These are phyloP conservation scores for Smittia sp. DNA, from an alignment of 2,888 invertebrate species.

Conservation along the genomic window DNA sequence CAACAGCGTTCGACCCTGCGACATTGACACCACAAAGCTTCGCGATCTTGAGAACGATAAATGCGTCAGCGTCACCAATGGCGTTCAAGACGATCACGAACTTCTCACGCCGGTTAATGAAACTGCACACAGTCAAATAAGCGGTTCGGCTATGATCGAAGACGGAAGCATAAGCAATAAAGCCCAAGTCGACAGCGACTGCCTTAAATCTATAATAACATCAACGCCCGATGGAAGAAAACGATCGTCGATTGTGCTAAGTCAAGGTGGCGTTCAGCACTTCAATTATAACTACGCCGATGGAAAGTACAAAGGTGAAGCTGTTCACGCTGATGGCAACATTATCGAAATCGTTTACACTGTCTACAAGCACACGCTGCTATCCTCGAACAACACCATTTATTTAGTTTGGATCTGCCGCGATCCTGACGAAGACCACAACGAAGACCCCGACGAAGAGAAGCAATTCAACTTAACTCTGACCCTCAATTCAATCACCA, in stretches of 20 bases:
- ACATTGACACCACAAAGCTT: background rate
- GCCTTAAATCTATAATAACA: slow-evolving; percentile 39
- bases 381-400: slow-evolving; percentile 55
- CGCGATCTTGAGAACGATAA: background rate
- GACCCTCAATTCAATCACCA: slow-evolving; percentile 53
- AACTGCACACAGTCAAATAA: slow-evolving; percentile 22
- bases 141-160: background rate
- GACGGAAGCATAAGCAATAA: slow-evolving; percentile 9
- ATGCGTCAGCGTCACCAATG: background rate
- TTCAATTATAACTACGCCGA: slow-evolving; percentile 43
- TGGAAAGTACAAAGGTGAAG: slow-evolving; percentile 47
- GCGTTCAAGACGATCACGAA: slow-evolving; percentile 43
- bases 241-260: slow-evolving; percentile 28
- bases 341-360: slow-evolving; percentile 53
- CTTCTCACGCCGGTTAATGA: slow-evolving; percentile 45
- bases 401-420: slow-evolving; percentile 64
- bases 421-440: slow-evolving; percentile 47
- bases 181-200: background rate
- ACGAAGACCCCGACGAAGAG: slow-evolving; percentile 43
- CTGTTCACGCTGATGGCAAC: slow-evolving; percentile 46
- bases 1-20: slow-evolving; percentile 1
- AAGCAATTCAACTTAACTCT: slow-evolving; percentile 51
- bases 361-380: slow-evolving; percentile 57
- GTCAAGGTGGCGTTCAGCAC: background rate
- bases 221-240: slow-evolving; percentile 43